Percentiles rank a stretch among this genome's conserved stretches.
phyloP scores from a whole-genome alignment of 37 sponge, comb jelly and placozoan species.

The Theonella swinhoei region DNA sequence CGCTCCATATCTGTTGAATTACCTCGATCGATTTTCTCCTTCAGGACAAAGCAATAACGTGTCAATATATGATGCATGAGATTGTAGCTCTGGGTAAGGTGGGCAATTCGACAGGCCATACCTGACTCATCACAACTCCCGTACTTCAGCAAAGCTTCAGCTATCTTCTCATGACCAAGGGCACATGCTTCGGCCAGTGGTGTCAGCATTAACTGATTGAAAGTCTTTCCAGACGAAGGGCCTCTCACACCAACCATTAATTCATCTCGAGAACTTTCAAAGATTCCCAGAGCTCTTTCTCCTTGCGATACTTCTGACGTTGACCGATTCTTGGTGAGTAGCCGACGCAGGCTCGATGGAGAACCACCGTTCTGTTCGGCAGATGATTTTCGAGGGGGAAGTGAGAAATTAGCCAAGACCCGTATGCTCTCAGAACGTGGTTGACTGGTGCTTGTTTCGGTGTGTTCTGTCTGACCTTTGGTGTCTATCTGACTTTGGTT shows the following conservation, averaged over 20 bases:
- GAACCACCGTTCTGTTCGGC: too few species aligned
- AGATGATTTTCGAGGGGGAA: too few species aligned
- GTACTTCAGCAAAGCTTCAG: constrained; percentile 23
- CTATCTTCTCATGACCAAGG: constrained; percentile 1
- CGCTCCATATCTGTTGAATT: not conserved
- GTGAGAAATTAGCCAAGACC: too few species aligned
- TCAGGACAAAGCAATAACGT: constrained; percentile 18
- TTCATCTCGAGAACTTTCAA: not conserved
- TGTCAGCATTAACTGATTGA: constrained; percentile 46
- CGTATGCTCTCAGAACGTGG: too few species aligned
- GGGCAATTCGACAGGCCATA: constrained; percentile 39
- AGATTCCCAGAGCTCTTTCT: constrained; percentile 1
- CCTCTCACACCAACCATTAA: constrained; percentile 12
- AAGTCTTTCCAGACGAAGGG: not conserved
- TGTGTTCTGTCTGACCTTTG: too few species aligned
- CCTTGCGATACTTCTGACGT: not conserved
- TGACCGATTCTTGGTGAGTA: not conserved
- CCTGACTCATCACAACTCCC: constrained; percentile 57
- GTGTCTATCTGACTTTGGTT: too few species aligned
- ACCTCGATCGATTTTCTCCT: not conserved
- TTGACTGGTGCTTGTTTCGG: too few species aligned
- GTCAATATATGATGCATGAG: constrained; percentile 44
- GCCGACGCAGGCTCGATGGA: too few species aligned
- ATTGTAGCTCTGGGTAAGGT: not conserved
- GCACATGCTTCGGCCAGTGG: constrained; percentile 71